Evolutionary conservation across 2,113 vertebrate species (phyloP), one percentile per base, ranked within the genome.

Genomic region (Corvus moneduloides): DNA sequence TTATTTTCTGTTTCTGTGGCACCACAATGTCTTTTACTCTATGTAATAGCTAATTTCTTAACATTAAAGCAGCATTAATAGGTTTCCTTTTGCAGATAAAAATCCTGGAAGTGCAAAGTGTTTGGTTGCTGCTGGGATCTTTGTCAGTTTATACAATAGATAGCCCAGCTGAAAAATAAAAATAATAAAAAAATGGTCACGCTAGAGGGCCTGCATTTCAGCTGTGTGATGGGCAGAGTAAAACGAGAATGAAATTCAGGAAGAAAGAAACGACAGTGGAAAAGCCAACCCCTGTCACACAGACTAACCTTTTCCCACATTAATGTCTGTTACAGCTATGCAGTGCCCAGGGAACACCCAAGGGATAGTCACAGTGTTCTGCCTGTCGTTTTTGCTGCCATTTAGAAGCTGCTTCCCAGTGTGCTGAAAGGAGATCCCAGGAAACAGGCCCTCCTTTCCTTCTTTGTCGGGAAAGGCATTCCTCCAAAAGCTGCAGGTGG

Each of bases 381-480:
- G 77, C 26, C 24, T 49, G 55, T 71, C 14, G 1, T 11, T 94
- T 61, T 10, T 63, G 17, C 26, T 66, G 32, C 33, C 26, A 3
- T 78, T 75, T 49, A 78, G 73, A 92, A 89, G 68, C 52, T 81
- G 61, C 61, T 84, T 77, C 68, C 23, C 39, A 26, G 32, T 18
- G 80, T 54, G 84, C 35, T 37, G 23, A 58, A 56, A n/a, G 41
- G 48, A 39, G 32, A 64, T 66, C 54, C 44, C 58, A 58, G 49
- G 71, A n/a, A 59, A 62, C 0, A 5, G 0, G 4, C 5, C 16
- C 30, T 75, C 13, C 35, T 81, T 67, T 37, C 39, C 44, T 28
- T 35, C 28, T 33, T 32, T 46, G 32, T 9, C 2, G 0, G 64
- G 68, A 78, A 64, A 41, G n/a, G 21, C 1, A 0, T 32, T 74